Evolutionary conservation across 2,888 invertebrate species (phyloP).

Genomic region (Trileptium ribeirensis): DNA sequence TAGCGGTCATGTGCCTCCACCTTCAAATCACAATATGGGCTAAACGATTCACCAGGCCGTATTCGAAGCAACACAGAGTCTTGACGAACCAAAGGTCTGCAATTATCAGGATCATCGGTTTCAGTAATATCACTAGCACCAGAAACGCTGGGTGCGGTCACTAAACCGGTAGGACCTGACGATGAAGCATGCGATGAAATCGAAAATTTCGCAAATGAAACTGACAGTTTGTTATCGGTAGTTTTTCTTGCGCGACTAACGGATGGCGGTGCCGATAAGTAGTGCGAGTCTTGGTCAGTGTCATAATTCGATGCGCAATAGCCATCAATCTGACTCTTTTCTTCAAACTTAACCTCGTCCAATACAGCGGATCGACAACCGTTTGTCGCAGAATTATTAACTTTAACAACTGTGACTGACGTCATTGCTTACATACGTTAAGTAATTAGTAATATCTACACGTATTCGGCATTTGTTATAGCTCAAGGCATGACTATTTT

Average conservation of each 20-base stretch:
- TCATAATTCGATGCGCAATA: too few species aligned
- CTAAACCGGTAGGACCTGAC: neutral
- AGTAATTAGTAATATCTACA: too few species aligned
- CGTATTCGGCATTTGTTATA: too few species aligned
- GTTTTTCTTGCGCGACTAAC: neutral
- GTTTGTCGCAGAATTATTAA: too few species aligned
- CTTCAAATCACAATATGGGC: neutral
- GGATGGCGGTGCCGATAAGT: too few species aligned
- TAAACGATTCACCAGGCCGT: conserved; percentile 16
- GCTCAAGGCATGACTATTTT: too few species aligned
- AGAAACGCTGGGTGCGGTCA: neutral
- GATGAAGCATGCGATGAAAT: neutral
- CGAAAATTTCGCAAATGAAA: neutral
- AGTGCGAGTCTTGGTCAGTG: too few species aligned
- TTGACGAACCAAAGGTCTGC: neutral
- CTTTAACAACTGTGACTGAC: too few species aligned
- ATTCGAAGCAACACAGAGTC: conserved; percentile 18
- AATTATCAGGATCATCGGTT: neutral
- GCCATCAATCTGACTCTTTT: too few species aligned
- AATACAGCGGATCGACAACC: too few species aligned
- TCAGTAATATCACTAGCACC: neutral
- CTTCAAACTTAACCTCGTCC: too few species aligned
- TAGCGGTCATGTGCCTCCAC: neutral
- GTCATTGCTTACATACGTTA: too few species aligned
- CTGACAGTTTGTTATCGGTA: neutral